Conservation (phyloP, 35 echinoderm and acorn worm species). For the Acanthaster planci region DNA sequence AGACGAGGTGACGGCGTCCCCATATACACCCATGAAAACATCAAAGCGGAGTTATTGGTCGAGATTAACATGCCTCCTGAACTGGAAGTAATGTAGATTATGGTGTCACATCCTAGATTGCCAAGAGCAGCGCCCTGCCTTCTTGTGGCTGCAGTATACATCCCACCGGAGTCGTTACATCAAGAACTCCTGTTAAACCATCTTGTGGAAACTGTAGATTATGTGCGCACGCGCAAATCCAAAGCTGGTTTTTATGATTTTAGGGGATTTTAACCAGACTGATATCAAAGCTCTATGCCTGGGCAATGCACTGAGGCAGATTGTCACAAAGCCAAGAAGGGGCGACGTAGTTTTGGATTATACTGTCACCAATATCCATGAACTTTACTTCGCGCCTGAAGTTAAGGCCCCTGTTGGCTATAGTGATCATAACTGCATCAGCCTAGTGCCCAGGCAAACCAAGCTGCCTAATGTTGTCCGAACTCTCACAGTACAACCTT, state of each 20-base stretch:
- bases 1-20: too few species aligned
- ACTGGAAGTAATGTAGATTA: too few species aligned
- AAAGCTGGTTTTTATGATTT: background rate
- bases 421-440: slow-evolving; percentile 31
- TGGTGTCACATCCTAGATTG: too few species aligned
- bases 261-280: slow-evolving; percentile 31
- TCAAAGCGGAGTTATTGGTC: too few species aligned
- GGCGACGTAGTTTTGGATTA: background rate
- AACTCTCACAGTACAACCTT: slow-evolving; percentile 14
- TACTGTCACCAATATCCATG: slow-evolving; percentile 4
- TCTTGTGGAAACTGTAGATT: too few species aligned
- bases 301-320: background rate
- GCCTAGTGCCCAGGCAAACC: background rate
- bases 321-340: background rate
- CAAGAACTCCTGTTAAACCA: too few species aligned
- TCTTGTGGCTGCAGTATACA: too few species aligned
- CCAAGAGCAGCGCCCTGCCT: too few species aligned
- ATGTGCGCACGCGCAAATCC: background rate
- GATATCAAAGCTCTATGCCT: slow-evolving; percentile 1
- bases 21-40: too few species aligned
- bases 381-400: slow-evolving; percentile 6
- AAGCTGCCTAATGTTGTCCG: background rate
- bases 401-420: background rate
- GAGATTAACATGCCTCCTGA: too few species aligned
- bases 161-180: too few species aligned